Evolutionary conservation across 1,140 invertebrate genomes (phyloP).

Genomic region (Tetranychus urticae): DNA sequence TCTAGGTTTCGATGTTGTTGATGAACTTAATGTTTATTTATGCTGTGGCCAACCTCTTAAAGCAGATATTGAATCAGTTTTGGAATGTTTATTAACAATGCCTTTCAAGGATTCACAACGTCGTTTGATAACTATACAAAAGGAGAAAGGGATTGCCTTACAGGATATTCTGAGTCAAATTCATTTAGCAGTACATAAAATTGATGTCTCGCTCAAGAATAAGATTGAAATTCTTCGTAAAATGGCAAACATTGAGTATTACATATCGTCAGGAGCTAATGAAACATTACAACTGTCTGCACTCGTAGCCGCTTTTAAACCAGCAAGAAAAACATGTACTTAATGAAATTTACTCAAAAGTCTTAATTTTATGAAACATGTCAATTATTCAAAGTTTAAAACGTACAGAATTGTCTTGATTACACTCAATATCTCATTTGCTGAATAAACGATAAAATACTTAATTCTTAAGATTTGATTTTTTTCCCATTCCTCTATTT

Average conservation of each 20-base stretch:
- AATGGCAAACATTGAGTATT: neutral
- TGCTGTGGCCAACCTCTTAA: slow-evolving; percentile 88
- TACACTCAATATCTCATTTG: too few species aligned
- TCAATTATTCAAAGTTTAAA: too few species aligned
- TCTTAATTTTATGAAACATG: too few species aligned
- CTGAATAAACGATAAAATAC: too few species aligned
- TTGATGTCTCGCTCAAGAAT: slow-evolving; percentile 44
- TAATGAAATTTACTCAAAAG: too few species aligned
- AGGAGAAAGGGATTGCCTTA: slow-evolving; percentile 60
- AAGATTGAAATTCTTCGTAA: neutral
- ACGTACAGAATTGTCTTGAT: too few species aligned
- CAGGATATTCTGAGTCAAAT: slow-evolving; percentile 72
- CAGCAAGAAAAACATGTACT: neutral
- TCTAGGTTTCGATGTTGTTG: slow-evolving; percentile 54
- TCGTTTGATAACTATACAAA: slow-evolving; percentile 59
- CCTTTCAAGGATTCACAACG: neutral
- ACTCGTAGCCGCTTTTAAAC: neutral
- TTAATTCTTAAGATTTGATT: too few species aligned
- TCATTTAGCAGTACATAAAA: slow-evolving; percentile 60
- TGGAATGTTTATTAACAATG: slow-evolving; percentile 70
- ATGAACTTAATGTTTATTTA: slow-evolving; percentile 74
- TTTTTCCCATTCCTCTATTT: too few species aligned
- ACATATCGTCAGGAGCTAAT: neutral
- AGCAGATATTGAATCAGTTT: slow-evolving; percentile 64
- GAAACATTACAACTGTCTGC: neutral